A percentile compares a stretch with the other conserved stretches of the same genome.
phyloP scores from a whole-genome alignment of 2,113 vertebrate genomes.

The Xyliphius kryptos region DNA sequence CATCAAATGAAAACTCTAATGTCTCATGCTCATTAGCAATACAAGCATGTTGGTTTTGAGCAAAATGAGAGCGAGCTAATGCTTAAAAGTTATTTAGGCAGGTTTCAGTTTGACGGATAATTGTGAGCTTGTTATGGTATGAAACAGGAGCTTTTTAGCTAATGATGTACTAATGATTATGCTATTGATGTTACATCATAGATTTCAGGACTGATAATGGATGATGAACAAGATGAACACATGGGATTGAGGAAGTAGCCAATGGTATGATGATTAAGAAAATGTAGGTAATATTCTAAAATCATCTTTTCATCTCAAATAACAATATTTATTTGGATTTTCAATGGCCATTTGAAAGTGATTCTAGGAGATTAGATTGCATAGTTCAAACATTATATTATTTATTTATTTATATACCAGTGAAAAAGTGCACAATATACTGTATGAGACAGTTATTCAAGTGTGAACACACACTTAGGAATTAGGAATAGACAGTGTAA shows the following conservation, averaged over 20 bases:
- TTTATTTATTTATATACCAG: no score
- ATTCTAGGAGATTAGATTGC: no score
- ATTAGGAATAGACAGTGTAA: no score
- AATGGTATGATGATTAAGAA: constrained; percentile 5
- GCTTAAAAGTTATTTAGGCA: constrained; percentile 21
- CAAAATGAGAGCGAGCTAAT: constrained; percentile 3
- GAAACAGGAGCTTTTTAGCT: constrained; percentile 37
- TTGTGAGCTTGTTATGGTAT: constrained; percentile 15
- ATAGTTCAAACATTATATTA: no score
- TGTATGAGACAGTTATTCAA: no score
- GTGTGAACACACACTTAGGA: no score
- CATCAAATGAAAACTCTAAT: constrained; percentile 26
- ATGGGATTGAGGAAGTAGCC: constrained; percentile 28
- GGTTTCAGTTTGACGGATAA: no score
- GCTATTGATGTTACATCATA: constrained; percentile 32
- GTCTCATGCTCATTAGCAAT: constrained; percentile 25
- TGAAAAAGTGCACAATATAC: no score
- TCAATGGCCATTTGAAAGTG: no score
- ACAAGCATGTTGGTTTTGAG: constrained; percentile 14
- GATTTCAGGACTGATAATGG: constrained; percentile 33
- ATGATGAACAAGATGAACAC: constrained; percentile 26
- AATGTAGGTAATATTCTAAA: not conserved
- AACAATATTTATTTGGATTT: no score
- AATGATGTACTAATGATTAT: constrained; percentile 38
- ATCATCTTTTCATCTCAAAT: no score